Evolutionary conservation across 2,113 vertebrate species (phyloP).

Genomic region (Antechinus stuartii): DNA sequence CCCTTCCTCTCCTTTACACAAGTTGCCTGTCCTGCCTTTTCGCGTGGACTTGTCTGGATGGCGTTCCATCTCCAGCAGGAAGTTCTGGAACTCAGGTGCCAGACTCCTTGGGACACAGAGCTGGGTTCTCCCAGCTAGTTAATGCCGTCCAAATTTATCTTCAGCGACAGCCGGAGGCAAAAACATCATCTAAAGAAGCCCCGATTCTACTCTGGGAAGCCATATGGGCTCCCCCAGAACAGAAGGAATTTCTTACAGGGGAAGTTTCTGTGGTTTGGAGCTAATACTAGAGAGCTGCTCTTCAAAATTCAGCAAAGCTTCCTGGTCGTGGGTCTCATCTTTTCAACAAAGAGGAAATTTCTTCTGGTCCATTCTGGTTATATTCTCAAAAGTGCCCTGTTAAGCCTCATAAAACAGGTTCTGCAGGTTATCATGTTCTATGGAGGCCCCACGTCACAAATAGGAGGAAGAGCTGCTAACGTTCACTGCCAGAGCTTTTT

Average conservation of each 20-base stretch:
- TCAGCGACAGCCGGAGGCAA: neutral
- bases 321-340: neutral
- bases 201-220: neutral
- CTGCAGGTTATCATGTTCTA: neutral
- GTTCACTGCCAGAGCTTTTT: neutral
- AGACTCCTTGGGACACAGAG: neutral
- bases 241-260: neutral
- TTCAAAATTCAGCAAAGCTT: neutral
- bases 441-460: neutral
- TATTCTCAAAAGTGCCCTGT: neutral
- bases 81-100: neutral
- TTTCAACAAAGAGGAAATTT: neutral
- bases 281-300: neutral
- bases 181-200: neutral
- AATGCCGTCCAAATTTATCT: neutral
- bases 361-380: neutral
- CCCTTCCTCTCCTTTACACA: neutral
- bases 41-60: neutral
- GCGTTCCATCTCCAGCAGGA: neutral
- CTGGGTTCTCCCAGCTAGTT: neutral
- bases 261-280: neutral
- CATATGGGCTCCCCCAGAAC: neutral
- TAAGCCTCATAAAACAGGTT: neutral
- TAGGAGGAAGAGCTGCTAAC: neutral
- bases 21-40: neutral